Evolutionary conservation across 2,113 vertebrate species (phyloP).

Genomic region (Dicerorhinus sumatrensis): DNA sequence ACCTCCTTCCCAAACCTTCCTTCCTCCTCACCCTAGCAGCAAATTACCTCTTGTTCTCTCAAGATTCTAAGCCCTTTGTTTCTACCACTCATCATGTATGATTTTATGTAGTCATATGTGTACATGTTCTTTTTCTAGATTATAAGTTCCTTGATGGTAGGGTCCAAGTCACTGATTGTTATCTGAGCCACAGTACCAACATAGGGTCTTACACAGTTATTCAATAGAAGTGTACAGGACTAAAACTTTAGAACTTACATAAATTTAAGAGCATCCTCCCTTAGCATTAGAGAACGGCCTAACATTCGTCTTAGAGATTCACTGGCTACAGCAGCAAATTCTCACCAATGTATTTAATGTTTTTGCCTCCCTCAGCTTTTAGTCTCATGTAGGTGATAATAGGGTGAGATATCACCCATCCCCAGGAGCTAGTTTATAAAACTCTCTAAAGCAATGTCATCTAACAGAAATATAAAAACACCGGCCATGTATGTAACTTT

Average conservation of each 20-base stretch:
- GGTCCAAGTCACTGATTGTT: conserved; percentile 29
- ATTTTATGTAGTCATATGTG: not conserved
- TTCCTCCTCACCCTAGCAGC: not conserved
- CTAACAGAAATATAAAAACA: conserved; percentile 56
- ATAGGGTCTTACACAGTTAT: conserved; percentile 1
- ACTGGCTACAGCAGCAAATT: not conserved
- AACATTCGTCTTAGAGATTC: not conserved
- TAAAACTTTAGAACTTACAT: conserved; percentile 37
- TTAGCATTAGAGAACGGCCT: not conserved
- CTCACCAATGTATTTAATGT: not conserved
- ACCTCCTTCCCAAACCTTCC: conserved; percentile 38
- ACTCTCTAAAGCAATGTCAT: not conserved
- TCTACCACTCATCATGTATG: conserved; percentile 41
- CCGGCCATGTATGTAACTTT: not conserved
- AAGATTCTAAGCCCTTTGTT: conserved; percentile 47
- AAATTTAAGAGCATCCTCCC: conserved; percentile 31
- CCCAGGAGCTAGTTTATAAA: conserved; percentile 14
- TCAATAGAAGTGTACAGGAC: not conserved
- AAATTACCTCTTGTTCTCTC: conserved; percentile 41
- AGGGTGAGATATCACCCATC: not conserved
- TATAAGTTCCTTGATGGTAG: conserved; percentile 32
- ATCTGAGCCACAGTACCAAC: not conserved
- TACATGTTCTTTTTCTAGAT: conserved; percentile 14
- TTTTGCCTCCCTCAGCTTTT: conserved; percentile 7
- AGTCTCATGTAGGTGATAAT: not conserved